A percentile compares a stretch with the other conserved stretches of the same genome.
phyloP scores from a whole-genome alignment of 2,888 invertebrate genomes.

The Stratiomys singularior region DNA sequence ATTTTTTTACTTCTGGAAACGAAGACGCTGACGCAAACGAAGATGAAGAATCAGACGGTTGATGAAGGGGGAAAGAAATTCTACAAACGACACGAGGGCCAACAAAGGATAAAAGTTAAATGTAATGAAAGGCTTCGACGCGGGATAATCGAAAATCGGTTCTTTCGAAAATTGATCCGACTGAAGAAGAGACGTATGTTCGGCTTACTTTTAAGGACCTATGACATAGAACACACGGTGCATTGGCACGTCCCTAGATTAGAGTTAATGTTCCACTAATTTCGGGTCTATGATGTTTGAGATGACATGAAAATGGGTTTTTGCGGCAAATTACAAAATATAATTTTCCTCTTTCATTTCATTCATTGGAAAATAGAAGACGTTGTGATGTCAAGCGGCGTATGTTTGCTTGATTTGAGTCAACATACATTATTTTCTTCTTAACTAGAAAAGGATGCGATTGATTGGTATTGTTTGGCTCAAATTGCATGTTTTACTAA shows the following conservation, averaged over 20 bases:
- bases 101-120: conserved; percentile 50
- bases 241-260: conserved; percentile 24
- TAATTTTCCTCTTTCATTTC: conserved; percentile 11
- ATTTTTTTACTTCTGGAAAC: neutral
- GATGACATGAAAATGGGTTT: conserved; percentile 49
- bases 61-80: neutral
- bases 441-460: conserved; percentile 47
- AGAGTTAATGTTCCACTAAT: conserved; percentile 48
- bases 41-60: neutral
- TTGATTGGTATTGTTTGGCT: conserved; percentile 44
- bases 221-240: conserved; percentile 25
- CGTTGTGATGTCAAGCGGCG: conserved; percentile 11
- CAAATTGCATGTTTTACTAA: conserved; percentile 50
- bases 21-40: neutral
- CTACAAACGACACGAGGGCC: conserved; percentile 10
- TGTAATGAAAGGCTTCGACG: conserved; percentile 51
- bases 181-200: neutral
- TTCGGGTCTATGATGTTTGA: conserved; percentile 42
- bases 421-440: conserved; percentile 36
- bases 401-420: conserved; percentile 44
- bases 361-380: neutral
- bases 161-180: conserved; percentile 42
- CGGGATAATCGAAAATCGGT: conserved; percentile 47
- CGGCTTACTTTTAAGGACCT: conserved; percentile 13
- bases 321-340: conserved; percentile 37